Conservation (phyloP, 1,140 invertebrate species). For the Lepidostoma basale region DNA sequence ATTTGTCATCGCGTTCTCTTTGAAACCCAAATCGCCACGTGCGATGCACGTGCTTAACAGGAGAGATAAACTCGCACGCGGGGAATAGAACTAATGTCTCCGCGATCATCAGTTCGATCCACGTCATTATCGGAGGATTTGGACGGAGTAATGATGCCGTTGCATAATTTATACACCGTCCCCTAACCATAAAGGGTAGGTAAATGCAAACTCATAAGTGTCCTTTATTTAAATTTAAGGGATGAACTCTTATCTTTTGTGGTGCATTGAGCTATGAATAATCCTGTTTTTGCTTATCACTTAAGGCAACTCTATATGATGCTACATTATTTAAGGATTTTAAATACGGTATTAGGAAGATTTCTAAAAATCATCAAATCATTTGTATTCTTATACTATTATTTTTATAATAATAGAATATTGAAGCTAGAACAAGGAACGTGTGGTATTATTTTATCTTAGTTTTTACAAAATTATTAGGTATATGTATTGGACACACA, state of each 20-base stretch:
- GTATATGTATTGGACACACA: too few relatives aligned
- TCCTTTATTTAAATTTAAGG: constrained; percentile 18
- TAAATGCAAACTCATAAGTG: constrained; percentile 15
- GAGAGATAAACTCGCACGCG: constrained; percentile 23
- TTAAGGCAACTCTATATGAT: too few relatives aligned
- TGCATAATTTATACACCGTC: constrained; percentile 11
- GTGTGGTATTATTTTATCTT: too few relatives aligned
- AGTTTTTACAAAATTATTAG: too few relatives aligned
- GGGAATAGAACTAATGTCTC: constrained; percentile 15
- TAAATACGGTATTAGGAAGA: too few relatives aligned
- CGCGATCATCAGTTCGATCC: constrained; percentile 5
- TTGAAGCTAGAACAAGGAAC: too few relatives aligned
- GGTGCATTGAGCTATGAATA: neutral
- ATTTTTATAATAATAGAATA: too few relatives aligned
- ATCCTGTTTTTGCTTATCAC: too few relatives aligned
- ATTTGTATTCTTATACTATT: too few relatives aligned
- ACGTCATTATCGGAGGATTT: constrained; percentile 22
- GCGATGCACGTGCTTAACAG: constrained; percentile 9
- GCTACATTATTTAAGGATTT: too few relatives aligned
- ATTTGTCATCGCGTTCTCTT: constrained; percentile 16
- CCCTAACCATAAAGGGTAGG: neutral
- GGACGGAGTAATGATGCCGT: constrained; percentile 2
- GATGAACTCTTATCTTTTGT: neutral
- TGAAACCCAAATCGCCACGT: constrained; percentile 25
- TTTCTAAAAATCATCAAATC: too few relatives aligned